Percentiles rank a stretch among this genome's conserved stretches.
Evolutionary conservation across 2,888 invertebrate species (phyloP).

Genomic region (Lucinisca nassula): DNA sequence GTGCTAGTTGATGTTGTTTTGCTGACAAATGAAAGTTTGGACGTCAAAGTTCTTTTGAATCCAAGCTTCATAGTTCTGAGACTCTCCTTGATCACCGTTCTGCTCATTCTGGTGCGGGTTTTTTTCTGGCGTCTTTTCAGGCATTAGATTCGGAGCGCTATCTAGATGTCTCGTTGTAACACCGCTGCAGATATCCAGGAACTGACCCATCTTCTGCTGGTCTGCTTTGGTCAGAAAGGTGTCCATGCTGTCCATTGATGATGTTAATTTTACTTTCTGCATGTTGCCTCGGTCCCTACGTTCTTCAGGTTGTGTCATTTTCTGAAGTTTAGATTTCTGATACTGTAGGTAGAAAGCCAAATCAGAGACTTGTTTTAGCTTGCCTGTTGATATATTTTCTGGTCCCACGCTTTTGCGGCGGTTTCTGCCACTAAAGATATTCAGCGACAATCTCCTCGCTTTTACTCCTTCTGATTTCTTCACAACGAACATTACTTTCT

Average conservation of each 20-base stretch:
- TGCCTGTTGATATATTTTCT: neutral
- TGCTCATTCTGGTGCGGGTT: neutral
- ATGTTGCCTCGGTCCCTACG: conserved; percentile 17
- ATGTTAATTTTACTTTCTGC: conserved; percentile 24
- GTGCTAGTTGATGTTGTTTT: conserved; percentile 28
- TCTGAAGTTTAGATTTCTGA: conserved; percentile 48
- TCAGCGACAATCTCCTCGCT: conserved; percentile 14
- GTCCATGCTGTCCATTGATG: conserved; percentile 53
- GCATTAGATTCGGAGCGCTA: neutral
- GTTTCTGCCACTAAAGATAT: conserved; percentile 24
- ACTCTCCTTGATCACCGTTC: neutral
- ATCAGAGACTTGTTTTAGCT: conserved; percentile 57
- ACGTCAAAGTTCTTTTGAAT: conserved; percentile 34
- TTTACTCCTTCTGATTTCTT: conserved; percentile 39
- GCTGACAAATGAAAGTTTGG: neutral
- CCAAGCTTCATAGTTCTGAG: conserved; percentile 46
- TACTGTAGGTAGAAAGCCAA: conserved; percentile 48
- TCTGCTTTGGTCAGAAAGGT: conserved; percentile 50
- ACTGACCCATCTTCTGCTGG: conserved; percentile 44
- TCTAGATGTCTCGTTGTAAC: conserved; percentile 20
- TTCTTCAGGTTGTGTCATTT: neutral
- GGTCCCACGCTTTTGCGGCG: neutral
- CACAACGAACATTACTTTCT: conserved; percentile 53
- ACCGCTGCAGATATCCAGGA: conserved; percentile 48
- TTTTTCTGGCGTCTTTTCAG: neutral